Base-by-base conservation (phyloP, 1,140 invertebrate genomes). In the Rhopalosiphum maidis region DNA sequence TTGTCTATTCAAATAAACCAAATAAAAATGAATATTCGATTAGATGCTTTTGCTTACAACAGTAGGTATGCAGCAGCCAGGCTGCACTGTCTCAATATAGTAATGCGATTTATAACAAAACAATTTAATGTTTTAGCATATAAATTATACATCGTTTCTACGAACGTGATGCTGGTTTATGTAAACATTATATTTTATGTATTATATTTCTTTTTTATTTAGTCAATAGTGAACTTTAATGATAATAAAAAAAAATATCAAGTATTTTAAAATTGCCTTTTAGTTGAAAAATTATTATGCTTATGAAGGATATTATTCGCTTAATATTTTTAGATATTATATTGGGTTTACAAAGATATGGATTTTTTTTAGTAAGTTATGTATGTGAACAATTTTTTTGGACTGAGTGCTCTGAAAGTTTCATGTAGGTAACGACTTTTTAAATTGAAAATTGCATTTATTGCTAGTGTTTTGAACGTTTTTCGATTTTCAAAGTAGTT, bases 371-470 rank as follows among this genome's bases (percentile, higher is more conserved):
- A n/a, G 30, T 15, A 68, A 68, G 30, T 68, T 68, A n/a, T n/a
- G 15, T 68, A 68, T 68, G 30, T 6, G 60, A n/a, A 30, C 30
- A 68, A 68, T 68, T n/a, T 77, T n/a, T n/a, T n/a, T 77, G 2
- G 15, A 77, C 30, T 11, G 60, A 6, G n/a, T 77, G n/a, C 5
- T n/a, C 15, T n/a, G 15, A 77, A 35, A 77, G 60, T 77, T 77
- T 18, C 1, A n/a, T n/a, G 5, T 77, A 35, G 60, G 60, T 77
- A 77, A 77, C 30, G n/a, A 77, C 11, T 77, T 77, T 68, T 68
- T 68, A 68, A 68, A 68, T 68, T 77, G n/a, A 77, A n/a, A 77
- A 77, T 77, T n/a, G n/a, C 15, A 77, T 77, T 68, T 77, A 77
- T 77, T 15, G 60, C 11, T 77, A 4, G 60, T 35, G n/a, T 15